Evolutionary conservation across 2,113 vertebrate genomes (phyloP).

Genomic region (Apodemus speciosus): DNA sequence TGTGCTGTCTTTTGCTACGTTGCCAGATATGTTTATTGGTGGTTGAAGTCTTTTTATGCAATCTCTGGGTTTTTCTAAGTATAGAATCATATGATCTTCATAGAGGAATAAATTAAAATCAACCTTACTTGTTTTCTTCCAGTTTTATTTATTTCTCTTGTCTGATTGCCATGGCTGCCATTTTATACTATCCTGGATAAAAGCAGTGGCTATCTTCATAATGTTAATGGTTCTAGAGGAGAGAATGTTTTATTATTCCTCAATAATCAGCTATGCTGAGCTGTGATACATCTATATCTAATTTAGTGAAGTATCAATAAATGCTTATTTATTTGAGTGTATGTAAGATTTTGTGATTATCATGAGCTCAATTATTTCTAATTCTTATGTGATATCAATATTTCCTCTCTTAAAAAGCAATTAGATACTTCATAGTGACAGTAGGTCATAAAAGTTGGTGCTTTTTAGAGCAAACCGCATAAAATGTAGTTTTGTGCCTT

Average conservation of each 20-base stretch:
- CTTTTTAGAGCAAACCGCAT: not conserved
- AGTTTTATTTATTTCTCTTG: not conserved
- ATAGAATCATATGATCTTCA: not conserved
- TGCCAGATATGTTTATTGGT: not conserved
- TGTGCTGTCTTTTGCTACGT: not conserved
- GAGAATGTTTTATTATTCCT: not conserved
- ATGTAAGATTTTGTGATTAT: not conserved
- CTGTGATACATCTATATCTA: accelerated
- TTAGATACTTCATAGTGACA: not conserved
- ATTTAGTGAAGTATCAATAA: not conserved
- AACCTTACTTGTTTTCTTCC: too few species aligned
- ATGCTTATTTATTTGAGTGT: too few species aligned
- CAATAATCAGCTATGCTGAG: not conserved
- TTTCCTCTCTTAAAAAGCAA: not conserved
- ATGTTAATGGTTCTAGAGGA: not conserved
- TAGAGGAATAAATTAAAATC: not conserved
- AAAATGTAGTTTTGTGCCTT: not conserved
- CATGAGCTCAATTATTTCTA: not conserved
- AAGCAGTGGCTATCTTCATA: too few species aligned
- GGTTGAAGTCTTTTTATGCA: not conserved
- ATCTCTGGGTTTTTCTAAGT: not conserved
- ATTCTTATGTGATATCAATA: not conserved
- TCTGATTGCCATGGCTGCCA: not conserved
- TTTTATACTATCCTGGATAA: not conserved
- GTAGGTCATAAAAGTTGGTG: not conserved